phyloP scores from a whole-genome alignment of 2,888 invertebrate species.

The Macropis europaea region DNA sequence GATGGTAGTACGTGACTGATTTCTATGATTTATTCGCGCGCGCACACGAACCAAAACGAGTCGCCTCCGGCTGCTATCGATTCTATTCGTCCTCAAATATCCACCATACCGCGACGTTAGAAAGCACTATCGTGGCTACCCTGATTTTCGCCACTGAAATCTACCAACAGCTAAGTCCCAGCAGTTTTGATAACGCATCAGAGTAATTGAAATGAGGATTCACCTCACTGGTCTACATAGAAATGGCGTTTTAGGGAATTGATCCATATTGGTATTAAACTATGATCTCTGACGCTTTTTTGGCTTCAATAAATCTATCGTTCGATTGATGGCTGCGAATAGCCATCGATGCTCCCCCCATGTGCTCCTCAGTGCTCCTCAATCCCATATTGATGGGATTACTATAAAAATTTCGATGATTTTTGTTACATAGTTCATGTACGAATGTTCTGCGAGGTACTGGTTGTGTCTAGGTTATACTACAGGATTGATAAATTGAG shows the following conservation, averaged over 20 bases:
- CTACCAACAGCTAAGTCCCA: slow-evolving; percentile 14
- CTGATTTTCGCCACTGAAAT: slow-evolving; percentile 38
- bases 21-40: slow-evolving; percentile 67
- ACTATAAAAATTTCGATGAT: no score
- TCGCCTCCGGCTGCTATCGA: slow-evolving; percentile 53
- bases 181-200: slow-evolving; percentile 16
- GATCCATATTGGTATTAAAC: slow-evolving; percentile 42
- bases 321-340: no score
- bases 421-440: no score
- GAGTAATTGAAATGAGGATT: slow-evolving; percentile 54
- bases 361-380: no score
- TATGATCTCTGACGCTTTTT: no score
- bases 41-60: slow-evolving; percentile 18
- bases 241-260: slow-evolving; percentile 29
- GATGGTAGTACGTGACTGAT: slow-evolving; percentile 71
- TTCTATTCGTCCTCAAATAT: slow-evolving; percentile 46
- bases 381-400: no score
- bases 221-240: slow-evolving; percentile 38
- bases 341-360: no score
- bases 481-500: no score
- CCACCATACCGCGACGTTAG: slow-evolving; percentile 26
- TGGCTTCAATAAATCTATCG: no score
- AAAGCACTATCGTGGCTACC: slow-evolving; percentile 22
- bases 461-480: no score
- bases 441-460: no score